Conservation (phyloP, 1,140 invertebrate genomes). For the Psilanteris sp. region DNA sequence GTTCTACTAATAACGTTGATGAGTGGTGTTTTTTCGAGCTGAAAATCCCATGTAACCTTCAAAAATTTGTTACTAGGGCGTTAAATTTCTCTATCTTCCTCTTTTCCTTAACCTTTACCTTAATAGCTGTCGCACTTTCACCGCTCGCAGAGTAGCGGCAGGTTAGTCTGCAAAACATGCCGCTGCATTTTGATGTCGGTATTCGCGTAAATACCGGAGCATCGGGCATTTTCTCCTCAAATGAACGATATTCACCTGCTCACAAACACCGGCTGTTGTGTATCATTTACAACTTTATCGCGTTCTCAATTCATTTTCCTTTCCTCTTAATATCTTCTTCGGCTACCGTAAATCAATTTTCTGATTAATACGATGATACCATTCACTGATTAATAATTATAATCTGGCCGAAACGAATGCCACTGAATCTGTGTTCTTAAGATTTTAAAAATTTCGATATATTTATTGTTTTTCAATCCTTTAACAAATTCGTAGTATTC, state of each 20-base stretch:
- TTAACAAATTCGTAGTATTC: too few species aligned
- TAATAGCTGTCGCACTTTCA: conserved; percentile 77
- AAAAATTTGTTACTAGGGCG: conserved; percentile 22
- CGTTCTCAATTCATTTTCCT: conserved; percentile 38
- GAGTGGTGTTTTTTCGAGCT: too few species aligned
- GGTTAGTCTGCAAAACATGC: conserved; percentile 55
- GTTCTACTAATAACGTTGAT: too few species aligned
- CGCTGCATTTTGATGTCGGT: conserved; percentile 62
- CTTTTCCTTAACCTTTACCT: conserved; percentile 76
- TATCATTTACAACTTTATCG: conserved; percentile 36
- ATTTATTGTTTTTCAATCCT: too few species aligned
- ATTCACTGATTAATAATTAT: too few species aligned
- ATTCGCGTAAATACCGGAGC: conserved; percentile 60
- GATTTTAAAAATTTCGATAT: too few species aligned
- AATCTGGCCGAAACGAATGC: too few species aligned
- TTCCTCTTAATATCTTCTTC: conserved; percentile 19
- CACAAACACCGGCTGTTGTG: conserved; percentile 8
- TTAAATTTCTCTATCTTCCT: conserved; percentile 63
- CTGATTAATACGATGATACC: too few species aligned
- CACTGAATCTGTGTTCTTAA: too few species aligned
- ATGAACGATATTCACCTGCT: conserved; percentile 33
- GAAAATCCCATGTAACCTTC: conserved; percentile 45
- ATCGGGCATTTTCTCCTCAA: conserved; percentile 49
- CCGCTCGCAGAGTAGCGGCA: conserved; percentile 67
- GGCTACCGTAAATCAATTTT: too few species aligned